phyloP scores from a whole-genome alignment of 1,140 invertebrate genomes.

The Neotoxoptera formosana region DNA sequence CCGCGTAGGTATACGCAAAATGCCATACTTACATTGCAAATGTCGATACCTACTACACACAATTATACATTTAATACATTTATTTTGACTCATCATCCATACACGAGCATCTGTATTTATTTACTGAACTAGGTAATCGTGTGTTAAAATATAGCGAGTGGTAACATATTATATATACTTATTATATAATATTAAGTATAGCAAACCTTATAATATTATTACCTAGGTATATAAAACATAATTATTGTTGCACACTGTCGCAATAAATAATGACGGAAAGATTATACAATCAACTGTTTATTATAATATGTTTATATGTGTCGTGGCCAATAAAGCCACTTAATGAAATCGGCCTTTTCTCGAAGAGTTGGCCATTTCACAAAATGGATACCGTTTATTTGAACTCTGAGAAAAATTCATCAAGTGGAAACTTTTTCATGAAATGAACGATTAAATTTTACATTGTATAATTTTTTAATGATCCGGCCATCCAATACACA shows the following conservation, averaged over 20 bases:
- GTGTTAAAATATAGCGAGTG: not conserved
- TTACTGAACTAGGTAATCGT: constrained; percentile 4
- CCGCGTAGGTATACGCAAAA: not conserved
- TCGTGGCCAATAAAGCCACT: not conserved
- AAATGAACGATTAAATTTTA: not conserved
- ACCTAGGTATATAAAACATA: not conserved
- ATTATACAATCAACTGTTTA: not conserved
- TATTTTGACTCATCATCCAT: not conserved
- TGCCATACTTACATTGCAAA: not conserved
- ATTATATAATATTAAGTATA: not conserved
- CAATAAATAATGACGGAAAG: not conserved
- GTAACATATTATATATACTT: not conserved
- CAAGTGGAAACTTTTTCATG: not conserved
- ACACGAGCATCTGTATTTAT: not conserved
- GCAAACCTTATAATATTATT: not conserved
- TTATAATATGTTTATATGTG: not conserved
- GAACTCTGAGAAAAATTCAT: not conserved
- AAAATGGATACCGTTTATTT: not conserved
- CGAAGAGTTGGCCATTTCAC: not conserved
- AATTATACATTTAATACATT: not conserved
- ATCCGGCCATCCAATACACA: too few species aligned
- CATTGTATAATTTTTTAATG: not conserved
- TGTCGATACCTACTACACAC: not conserved
- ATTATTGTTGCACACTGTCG: not conserved
- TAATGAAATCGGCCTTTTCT: not conserved